These are phyloP conservation scores for Bothrops alternatus DNA, from an alignment of 2,797 vertebrate species.

Conservation along the genomic window DNA sequence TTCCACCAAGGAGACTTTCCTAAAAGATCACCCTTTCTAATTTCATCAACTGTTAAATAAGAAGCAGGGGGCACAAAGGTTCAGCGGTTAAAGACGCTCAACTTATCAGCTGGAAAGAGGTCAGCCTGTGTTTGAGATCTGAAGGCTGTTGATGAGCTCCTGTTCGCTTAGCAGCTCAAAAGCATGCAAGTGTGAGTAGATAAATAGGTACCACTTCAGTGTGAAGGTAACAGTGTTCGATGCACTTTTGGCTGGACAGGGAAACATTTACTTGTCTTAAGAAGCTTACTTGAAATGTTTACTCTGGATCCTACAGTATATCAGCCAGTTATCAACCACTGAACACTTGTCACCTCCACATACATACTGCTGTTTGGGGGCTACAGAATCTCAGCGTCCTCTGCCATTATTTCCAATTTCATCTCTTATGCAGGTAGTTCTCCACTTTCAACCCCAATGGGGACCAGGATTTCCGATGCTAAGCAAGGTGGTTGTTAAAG, in stretches of 20 bases:
- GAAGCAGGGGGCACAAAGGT: not conserved
- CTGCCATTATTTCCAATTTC: conserved; percentile 29
- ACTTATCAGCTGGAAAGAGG: not conserved
- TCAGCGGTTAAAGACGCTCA: not conserved
- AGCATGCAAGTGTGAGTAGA: not conserved
- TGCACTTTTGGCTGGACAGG: no score
- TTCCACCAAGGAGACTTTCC: no score
- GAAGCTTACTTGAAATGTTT: not conserved
- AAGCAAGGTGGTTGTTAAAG: no score
- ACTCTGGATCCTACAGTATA: no score
- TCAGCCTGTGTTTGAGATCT: not conserved
- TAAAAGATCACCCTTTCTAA: not conserved
- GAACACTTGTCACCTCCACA: rapidly evolving
- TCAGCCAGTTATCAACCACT: not conserved
- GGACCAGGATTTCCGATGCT: no score
- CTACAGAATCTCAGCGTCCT: not conserved
- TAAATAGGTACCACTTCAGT: not conserved
- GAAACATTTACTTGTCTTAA: no score
- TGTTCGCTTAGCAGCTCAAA: not conserved
- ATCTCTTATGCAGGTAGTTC: not conserved
- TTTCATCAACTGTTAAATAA: not conserved
- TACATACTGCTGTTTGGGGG: not conserved
- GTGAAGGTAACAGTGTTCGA: no score
- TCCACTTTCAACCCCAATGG: no score
- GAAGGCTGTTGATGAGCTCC: not conserved